Evolutionary conservation across 2,888 invertebrate genomes (phyloP).

Genomic region (Nomada goodeniana): DNA sequence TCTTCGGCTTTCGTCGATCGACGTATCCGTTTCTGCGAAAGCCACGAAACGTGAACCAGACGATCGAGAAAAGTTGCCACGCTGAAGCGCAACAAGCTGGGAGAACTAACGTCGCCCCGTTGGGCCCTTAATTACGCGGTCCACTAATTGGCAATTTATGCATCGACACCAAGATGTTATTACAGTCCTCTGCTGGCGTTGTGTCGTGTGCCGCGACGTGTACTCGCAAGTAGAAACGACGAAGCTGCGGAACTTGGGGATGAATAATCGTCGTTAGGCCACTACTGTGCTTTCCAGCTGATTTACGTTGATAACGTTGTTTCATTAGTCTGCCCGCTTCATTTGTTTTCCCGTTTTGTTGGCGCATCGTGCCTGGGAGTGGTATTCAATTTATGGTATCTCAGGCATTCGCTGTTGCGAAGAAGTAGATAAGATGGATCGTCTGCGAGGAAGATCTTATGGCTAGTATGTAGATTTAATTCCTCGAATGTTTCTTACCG

Average conservation of each 20-base stretch:
- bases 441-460: too few species aligned
- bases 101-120: conserved; percentile 24
- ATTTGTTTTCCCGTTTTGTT: background rate
- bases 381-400: too few species aligned
- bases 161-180: conserved; percentile 39
- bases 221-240: background rate
- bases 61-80: conserved; percentile 3
- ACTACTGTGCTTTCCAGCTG: background rate
- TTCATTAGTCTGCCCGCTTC: background rate
- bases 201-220: background rate
- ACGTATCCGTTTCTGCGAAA: background rate
- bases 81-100: background rate
- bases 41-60: conserved; percentile 1
- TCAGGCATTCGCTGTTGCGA: too few species aligned
- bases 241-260: background rate
- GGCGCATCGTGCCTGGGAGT: too few species aligned
- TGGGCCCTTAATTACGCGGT: conserved; percentile 50
- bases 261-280: background rate
- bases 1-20: background rate
- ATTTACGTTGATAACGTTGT: background rate
- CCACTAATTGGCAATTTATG: conserved; percentile 63
- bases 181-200: conserved; percentile 9
- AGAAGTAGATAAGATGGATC: too few species aligned
- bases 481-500: too few species aligned
- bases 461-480: too few species aligned